These are phyloP conservation scores for Sinopyrophorus schimmeli DNA, from an alignment of 2,888 invertebrate species.

Conservation along the genomic window DNA sequence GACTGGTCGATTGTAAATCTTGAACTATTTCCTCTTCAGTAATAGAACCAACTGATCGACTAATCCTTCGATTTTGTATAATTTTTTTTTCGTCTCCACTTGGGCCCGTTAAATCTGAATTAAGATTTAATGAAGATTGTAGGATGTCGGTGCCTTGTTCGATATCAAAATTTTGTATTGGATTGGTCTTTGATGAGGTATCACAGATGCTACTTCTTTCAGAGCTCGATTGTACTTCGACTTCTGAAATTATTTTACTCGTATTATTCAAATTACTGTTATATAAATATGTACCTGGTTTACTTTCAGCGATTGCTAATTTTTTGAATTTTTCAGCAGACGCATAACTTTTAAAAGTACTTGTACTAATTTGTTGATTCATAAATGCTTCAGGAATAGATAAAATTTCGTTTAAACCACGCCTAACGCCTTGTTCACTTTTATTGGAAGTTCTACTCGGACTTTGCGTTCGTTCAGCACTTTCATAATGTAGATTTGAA, in stretches of 20 bases:
- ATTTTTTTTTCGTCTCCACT: conserved; percentile 6
- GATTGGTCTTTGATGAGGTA: no score
- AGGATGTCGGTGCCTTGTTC: conserved; percentile 52
- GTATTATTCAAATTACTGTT: no score
- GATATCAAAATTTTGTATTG: no score
- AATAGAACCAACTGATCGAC: conserved; percentile 47
- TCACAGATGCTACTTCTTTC: conserved; percentile 4
- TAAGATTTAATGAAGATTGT: conserved; percentile 36
- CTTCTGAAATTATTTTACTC: no score
- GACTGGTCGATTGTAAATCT: conserved; percentile 31
- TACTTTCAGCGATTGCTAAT: conserved; percentile 3
- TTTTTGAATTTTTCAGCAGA: conserved; percentile 15
- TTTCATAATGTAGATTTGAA: conserved; percentile 35
- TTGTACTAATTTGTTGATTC: conserved; percentile 24
- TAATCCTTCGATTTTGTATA: conserved; percentile 39
- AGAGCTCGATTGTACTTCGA: conserved; percentile 8
- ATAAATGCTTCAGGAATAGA: conserved; percentile 44
- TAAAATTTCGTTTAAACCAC: conserved; percentile 50
- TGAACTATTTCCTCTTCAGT: conserved; percentile 37
- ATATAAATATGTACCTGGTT: conserved; percentile 15
- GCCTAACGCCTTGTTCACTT: conserved; percentile 27
- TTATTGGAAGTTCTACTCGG: not conserved
- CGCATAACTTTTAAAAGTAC: conserved; percentile 30
- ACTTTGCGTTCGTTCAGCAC: conserved; percentile 31
- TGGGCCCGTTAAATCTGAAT: not conserved